A percentile compares a stretch with the other conserved stretches of the same genome.
Conservation (phyloP, 2,113 vertebrate genomes). For the Monopterus albus region DNA sequence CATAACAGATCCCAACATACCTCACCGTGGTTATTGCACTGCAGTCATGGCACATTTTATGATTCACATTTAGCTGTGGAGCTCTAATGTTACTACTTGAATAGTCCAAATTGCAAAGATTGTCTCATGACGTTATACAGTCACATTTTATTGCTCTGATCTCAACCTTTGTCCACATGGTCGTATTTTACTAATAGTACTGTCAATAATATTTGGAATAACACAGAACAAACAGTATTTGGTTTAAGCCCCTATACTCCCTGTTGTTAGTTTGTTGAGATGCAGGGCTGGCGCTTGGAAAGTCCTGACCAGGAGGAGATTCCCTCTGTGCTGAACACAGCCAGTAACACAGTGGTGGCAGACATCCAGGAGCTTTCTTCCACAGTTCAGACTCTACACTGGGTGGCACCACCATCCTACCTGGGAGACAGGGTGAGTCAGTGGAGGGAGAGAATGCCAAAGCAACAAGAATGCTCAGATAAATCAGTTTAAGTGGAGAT, state of each 20-base stretch:
- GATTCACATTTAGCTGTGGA: not conserved
- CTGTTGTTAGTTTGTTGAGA: conserved; percentile 87
- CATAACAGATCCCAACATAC: not conserved
- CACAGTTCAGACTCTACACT: conserved; percentile 83
- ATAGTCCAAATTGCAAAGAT: no score
- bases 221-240: no score
- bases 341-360: conserved; percentile 89
- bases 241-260: not conserved
- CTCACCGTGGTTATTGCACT: not conserved
- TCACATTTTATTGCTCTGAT: no score
- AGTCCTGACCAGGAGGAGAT: conserved; percentile 78
- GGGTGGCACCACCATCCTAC: conserved; percentile 90
- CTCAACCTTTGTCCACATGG: no score
- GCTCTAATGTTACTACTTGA: no score
- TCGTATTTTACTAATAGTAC: not conserved
- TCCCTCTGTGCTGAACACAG: conserved; percentile 86
- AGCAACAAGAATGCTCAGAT: not conserved
- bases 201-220: not conserved
- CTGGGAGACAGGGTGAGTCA: conserved; percentile 89
- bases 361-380: conserved; percentile 92
- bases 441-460: not conserved
- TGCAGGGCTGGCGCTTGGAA: conserved; percentile 89
- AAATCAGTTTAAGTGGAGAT: no score
- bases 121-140: no score
- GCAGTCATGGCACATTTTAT: not conserved